Evolutionary conservation across 2,797 vertebrate genomes (phyloP), one percentile per base, ranked within the genome.

Genomic region (Chrysocyon brachyurus): DNA sequence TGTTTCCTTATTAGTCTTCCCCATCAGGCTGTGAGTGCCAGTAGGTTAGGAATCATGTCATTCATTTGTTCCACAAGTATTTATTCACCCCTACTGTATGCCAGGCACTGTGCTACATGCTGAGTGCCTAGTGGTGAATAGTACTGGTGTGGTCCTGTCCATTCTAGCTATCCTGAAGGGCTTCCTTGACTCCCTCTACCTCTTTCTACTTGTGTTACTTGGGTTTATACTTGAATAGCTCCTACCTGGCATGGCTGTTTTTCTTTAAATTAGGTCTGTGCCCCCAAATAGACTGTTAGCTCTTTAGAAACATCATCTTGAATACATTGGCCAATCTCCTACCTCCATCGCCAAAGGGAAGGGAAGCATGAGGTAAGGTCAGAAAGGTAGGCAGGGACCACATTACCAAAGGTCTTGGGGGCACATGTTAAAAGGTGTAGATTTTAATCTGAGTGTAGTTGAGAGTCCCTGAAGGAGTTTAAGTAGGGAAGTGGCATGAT

Each of bases 231-330:
- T 77, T 77, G 72, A 68, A 70, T 6, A 40, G 33, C 15, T 28
- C 3, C 77, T 81, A 0, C 57, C 36, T 36, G 68, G 57, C 31
- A n/a, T 26, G 24, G 26, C 31, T 70, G 2, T 77, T 56, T 91
- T 70, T 94, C 84, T 72, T 56, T 22, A 28, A 64, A 56, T 78
- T 78, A 36, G 54, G 73, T 31, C 6, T 83, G 21, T 78, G 46
- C 17, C 26, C 72, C 12, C 59, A 82, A 11, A 8, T 36, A 64
- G 54, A 83, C 40, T 77, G n/a, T 40, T 81, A 85, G 46, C 31
- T 81, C n/a, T 81, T 86, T 52, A 57, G 84, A 89, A 40, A 70
- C 33, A 52, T 61, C 70, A 81, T 87, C 59, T 90, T 89, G 61
- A 94, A 64, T 72, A 54, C 14, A 49, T 6, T 84, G 28, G 33